Evolutionary conservation across 2,797 vertebrate species (phyloP).

Genomic region (Coccyzus lansbergi): DNA sequence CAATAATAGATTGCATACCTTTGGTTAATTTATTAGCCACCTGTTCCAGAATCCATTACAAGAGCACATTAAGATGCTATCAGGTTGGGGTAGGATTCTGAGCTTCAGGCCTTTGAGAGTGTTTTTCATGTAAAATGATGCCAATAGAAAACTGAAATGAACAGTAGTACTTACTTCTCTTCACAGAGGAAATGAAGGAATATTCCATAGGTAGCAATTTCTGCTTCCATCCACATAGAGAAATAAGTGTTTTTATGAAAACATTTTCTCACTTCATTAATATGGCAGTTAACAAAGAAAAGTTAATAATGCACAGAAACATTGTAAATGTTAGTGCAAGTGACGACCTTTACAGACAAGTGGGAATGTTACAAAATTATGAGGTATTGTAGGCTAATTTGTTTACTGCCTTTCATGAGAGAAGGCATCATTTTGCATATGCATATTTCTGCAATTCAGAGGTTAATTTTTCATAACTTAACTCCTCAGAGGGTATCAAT

Average conservation of each 20-base stretch:
- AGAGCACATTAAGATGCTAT: conserved; percentile 61
- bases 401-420: not conserved
- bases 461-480: not conserved
- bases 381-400: not conserved
- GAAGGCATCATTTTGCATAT: not conserved
- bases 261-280: not conserved
- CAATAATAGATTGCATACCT: conserved; percentile 69
- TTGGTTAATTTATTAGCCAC: conserved; percentile 78
- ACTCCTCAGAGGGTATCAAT: not conserved
- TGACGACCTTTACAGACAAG: not conserved
- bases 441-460: not conserved
- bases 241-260: not conserved
- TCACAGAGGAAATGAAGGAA: not conserved
- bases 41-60: conserved; percentile 65
- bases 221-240: not conserved
- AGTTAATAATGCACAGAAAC: not conserved
- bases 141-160: conserved; percentile 18
- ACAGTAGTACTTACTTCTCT: not conserved
- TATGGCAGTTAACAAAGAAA: not conserved
- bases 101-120: conserved; percentile 15
- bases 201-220: not conserved
- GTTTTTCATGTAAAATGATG: conserved; percentile 36
- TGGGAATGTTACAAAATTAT: not conserved
- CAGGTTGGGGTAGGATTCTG: conserved; percentile 1
- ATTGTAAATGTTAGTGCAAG: not conserved